Evolutionary conservation across 2,888 invertebrate genomes (phyloP).

Genomic region (Parnassius mnemosyne): DNA sequence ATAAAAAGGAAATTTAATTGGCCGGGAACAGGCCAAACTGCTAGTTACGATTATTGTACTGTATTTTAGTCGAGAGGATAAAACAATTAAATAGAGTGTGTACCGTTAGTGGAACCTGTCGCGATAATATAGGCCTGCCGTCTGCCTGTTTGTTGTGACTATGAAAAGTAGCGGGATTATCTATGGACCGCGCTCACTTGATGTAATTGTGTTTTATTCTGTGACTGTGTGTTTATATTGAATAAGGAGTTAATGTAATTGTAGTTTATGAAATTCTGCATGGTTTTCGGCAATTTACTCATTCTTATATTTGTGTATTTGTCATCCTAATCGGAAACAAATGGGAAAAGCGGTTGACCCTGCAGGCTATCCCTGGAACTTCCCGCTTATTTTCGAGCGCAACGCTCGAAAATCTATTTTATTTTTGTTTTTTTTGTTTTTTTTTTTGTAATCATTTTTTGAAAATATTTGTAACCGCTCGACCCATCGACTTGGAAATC

Average conservation of each 20-base stretch:
- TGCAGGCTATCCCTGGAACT: too few relatives aligned
- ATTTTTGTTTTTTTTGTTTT: too few relatives aligned
- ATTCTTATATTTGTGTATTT: too few relatives aligned
- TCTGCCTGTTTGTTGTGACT: constrained; percentile 9
- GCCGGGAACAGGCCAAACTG: constrained; percentile 25
- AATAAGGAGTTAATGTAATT: not conserved
- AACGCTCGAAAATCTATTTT: too few relatives aligned
- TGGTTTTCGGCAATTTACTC: too few relatives aligned
- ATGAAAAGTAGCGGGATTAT: constrained; percentile 16
- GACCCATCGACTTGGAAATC: too few relatives aligned
- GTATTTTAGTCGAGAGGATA: constrained; percentile 25
- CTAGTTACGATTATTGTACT: constrained; percentile 27
- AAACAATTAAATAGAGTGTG: constrained; percentile 26
- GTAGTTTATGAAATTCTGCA: too few relatives aligned
- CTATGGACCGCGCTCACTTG: constrained; percentile 18
- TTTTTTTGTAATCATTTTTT: too few relatives aligned
- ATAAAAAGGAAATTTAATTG: constrained; percentile 23
- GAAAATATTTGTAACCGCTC: too few relatives aligned
- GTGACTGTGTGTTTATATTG: not conserved
- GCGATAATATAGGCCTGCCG: constrained; percentile 18
- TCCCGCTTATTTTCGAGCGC: too few relatives aligned
- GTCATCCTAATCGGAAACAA: too few relatives aligned
- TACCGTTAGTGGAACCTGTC: constrained; percentile 57
- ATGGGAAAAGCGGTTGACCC: too few relatives aligned
- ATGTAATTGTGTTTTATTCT: constrained; percentile 10